phyloP scores from a whole-genome alignment of 2,113 vertebrate genomes.

The Zosterops hypoxanthus region DNA sequence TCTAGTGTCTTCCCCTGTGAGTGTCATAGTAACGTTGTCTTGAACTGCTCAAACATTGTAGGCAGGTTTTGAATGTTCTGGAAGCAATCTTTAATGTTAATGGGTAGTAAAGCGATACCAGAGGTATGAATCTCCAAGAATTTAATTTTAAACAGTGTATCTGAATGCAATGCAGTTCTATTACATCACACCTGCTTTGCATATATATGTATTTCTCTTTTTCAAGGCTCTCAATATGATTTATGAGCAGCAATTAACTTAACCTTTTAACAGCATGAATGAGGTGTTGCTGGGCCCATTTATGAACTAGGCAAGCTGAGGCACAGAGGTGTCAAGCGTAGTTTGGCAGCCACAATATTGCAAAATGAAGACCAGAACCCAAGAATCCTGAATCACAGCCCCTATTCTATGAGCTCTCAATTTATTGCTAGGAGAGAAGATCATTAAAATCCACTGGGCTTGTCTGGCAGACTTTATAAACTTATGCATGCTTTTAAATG shows the following conservation, averaged over 20 bases:
- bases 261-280: not conserved
- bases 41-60: not conserved
- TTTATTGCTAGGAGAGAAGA: not conserved
- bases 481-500: not conserved
- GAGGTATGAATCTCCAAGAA: not conserved
- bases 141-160: slow-evolving; percentile 33
- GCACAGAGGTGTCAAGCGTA: slow-evolving; percentile 28
- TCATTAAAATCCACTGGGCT: not conserved
- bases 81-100: not conserved
- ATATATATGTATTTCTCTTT: slow-evolving; percentile 53
- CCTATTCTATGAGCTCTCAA: not conserved
- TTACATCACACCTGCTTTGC: slow-evolving; percentile 38
- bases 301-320: slow-evolving; percentile 47
- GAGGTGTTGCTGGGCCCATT: slow-evolving; percentile 27
- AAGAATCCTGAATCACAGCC: slow-evolving; percentile 16
- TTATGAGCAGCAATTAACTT: slow-evolving; percentile 62
- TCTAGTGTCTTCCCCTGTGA: not conserved
- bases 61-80: not conserved
- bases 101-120: not conserved
- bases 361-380: slow-evolving; percentile 22
- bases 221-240: slow-evolving; percentile 36
- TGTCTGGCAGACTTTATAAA: not conserved
- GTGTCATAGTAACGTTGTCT: not conserved
- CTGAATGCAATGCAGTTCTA: not conserved
- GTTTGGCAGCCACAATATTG: not conserved